Evolutionary conservation across 2,888 invertebrate genomes (phyloP).

Genomic region (Lacanobia wlatinum): DNA sequence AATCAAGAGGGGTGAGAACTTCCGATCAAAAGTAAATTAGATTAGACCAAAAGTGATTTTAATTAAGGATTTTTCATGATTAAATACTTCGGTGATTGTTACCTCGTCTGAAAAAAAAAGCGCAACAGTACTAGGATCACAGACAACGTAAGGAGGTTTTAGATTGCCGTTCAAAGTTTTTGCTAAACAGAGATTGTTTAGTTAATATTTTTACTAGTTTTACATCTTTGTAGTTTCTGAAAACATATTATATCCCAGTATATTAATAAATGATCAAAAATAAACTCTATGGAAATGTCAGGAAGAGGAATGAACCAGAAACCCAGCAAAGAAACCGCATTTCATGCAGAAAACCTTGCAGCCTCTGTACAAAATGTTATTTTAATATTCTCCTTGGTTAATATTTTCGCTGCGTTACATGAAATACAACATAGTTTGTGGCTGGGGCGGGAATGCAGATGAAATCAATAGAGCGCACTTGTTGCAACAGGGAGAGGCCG

Average conservation of each 20-base stretch:
- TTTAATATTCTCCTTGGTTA: slow-evolving; percentile 35
- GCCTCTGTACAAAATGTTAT: slow-evolving; percentile 10
- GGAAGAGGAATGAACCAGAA: not conserved
- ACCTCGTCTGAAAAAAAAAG: not conserved
- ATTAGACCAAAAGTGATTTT: not conserved
- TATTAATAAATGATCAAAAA: not conserved
- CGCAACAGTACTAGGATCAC: slow-evolving; percentile 4
- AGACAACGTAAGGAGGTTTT: slow-evolving; percentile 2
- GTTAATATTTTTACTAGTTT: too few relatives aligned
- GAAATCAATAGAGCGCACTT: slow-evolving; percentile 75
- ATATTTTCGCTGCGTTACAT: slow-evolving; percentile 33
- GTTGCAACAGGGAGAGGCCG: slow-evolving; percentile 67
- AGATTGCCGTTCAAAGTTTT: not conserved
- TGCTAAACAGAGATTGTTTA: too few relatives aligned
- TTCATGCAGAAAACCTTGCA: not conserved
- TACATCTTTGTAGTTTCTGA: not conserved
- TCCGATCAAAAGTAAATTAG: slow-evolving; percentile 18
- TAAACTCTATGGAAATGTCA: not conserved
- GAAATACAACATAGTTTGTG: slow-evolving; percentile 45
- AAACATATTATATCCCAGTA: too few relatives aligned
- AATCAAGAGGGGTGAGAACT: slow-evolving; percentile 12
- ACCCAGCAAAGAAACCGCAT: not conserved
- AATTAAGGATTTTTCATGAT: slow-evolving; percentile 5
- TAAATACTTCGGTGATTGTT: not conserved
- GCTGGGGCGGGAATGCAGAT: slow-evolving; percentile 65